phyloP scores from a whole-genome alignment of 1,140 invertebrate genomes.

The Aradophagus sp. region DNA sequence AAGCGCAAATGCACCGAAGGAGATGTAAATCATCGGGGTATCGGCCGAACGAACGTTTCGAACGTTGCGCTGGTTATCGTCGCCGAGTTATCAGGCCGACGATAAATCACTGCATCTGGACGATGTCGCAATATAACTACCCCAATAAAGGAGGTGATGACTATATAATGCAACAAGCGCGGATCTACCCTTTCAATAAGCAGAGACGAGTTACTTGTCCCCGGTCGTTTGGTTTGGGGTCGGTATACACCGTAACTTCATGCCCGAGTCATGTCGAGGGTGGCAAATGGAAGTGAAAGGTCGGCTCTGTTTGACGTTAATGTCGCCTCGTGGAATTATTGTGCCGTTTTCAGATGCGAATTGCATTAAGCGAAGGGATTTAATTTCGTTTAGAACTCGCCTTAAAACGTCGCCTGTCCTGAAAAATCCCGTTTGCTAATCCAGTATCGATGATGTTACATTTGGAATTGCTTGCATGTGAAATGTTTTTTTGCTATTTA shows the following conservation, averaged over 20 bases:
- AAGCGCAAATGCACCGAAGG: slow-evolving; percentile 62
- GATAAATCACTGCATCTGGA: slow-evolving; percentile 69
- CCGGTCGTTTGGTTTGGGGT: slow-evolving; percentile 26
- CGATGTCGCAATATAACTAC: slow-evolving; percentile 58
- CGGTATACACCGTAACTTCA: slow-evolving; percentile 25
- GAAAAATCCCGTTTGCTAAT: too few species aligned
- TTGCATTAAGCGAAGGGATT: too few species aligned
- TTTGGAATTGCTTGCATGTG: too few species aligned
- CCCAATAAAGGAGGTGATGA: slow-evolving; percentile 66
- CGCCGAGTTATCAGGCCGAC: slow-evolving; percentile 64
- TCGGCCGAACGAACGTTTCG: slow-evolving; percentile 51
- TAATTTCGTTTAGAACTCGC: slow-evolving; percentile 15
- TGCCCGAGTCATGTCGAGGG: slow-evolving; percentile 24
- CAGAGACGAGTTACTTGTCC: slow-evolving; percentile 40
- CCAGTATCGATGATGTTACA: too few species aligned
- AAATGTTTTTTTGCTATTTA: too few species aligned
- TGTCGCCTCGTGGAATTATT: slow-evolving; percentile 10
- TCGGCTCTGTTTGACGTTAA: slow-evolving; percentile 48
- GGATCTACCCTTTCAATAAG: slow-evolving; percentile 53
- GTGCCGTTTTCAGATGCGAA: too few species aligned
- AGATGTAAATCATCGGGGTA: slow-evolving; percentile 67
- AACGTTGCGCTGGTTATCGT: slow-evolving; percentile 64
- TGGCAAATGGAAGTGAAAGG: slow-evolving; percentile 46
- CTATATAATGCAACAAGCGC: slow-evolving; percentile 63
- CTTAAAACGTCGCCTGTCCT: too few species aligned